A percentile compares a stretch with the other conserved stretches of the same genome.
Conservation (phyloP, 2,797 vertebrate species). For the Neosalanx taihuensis region DNA sequence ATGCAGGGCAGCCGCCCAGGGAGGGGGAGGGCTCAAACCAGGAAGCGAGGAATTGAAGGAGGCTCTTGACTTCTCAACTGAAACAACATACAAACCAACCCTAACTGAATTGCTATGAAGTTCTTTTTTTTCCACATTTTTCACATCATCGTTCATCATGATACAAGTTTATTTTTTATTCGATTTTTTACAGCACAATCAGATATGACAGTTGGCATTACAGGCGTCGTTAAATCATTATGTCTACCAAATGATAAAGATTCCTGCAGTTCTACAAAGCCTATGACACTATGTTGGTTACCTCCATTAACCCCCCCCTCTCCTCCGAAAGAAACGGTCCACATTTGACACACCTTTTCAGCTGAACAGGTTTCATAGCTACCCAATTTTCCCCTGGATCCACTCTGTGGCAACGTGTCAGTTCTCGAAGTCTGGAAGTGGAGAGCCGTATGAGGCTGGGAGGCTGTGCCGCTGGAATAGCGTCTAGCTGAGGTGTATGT, state of each 20-base stretch:
- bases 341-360: background rate
- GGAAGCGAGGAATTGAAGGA: slow-evolving; percentile 75
- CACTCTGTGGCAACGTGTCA: slow-evolving; percentile 53
- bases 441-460: slow-evolving; percentile 37
- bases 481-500: slow-evolving; percentile 58
- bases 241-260: too few species aligned
- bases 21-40: slow-evolving; percentile 66
- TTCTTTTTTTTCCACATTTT: slow-evolving; percentile 42
- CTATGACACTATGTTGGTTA: too few species aligned
- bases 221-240: background rate
- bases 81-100: slow-evolving; percentile 64
- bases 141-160: background rate
- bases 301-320: background rate
- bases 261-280: too few species aligned
- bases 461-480: slow-evolving; percentile 39
- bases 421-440: slow-evolving; percentile 44
- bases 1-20: slow-evolving; percentile 50
- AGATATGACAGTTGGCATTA: background rate
- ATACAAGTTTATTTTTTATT: background rate
- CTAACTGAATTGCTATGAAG: slow-evolving; percentile 52
- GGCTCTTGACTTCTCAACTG: slow-evolving; percentile 69
- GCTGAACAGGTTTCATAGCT: slow-evolving; percentile 23
- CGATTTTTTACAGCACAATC: background rate
- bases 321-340: background rate
- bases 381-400: slow-evolving; percentile 38